Conservation (phyloP, 2,797 vertebrate genomes). For the Anabacerthia variegaticeps region DNA sequence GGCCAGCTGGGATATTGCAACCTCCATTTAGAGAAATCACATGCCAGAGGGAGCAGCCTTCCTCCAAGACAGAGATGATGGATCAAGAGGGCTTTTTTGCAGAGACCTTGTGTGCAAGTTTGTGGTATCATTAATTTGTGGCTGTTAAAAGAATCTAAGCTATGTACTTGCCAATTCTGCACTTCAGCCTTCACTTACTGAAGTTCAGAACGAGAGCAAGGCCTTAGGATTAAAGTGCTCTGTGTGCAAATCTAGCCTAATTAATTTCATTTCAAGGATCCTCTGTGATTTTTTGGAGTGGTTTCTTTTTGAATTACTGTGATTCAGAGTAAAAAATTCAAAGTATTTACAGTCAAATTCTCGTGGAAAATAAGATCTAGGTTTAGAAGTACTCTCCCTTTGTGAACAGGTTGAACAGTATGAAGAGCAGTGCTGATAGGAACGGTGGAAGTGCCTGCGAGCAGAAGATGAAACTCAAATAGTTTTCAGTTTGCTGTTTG, state of each 20-base stretch:
- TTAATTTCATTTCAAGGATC: neutral
- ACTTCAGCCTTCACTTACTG: neutral
- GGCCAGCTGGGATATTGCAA: neutral
- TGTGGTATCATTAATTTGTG: slow-evolving; percentile 1
- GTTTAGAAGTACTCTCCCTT: neutral
- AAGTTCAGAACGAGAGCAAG: neutral
- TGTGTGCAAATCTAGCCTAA: neutral
- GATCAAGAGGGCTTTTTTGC: neutral
- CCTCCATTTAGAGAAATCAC: neutral
- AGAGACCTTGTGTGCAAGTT: neutral
- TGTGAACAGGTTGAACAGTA: neutral
- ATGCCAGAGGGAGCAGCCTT: neutral
- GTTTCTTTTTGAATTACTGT: neutral
- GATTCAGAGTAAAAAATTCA: neutral
- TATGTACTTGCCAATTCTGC: neutral
- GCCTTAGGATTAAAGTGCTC: neutral
- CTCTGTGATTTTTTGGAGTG: neutral
- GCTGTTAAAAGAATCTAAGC: neutral
- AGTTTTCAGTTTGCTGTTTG: neutral
- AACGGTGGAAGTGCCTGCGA: neutral
- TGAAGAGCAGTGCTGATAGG: neutral
- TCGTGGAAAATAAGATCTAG: neutral
- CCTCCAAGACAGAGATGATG: neutral
- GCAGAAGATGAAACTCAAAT: neutral
- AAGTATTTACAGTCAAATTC: neutral